These are phyloP conservation scores for Rousettus leschenaultii DNA, from an alignment of 2,113 vertebrate species.

Conservation along the genomic window DNA sequence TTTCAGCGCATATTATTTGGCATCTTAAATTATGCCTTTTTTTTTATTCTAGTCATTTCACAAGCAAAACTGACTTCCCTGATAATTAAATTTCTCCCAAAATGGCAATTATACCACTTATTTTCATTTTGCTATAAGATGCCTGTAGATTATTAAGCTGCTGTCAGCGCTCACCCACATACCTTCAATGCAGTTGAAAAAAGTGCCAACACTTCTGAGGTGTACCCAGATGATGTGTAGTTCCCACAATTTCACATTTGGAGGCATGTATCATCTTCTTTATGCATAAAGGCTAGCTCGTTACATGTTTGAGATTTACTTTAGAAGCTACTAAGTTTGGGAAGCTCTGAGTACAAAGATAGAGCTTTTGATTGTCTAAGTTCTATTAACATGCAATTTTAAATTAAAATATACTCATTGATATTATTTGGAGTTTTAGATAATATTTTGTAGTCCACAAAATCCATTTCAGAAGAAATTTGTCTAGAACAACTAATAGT, in stretches of 20 bases:
- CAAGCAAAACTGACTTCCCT: slow-evolving; percentile 56
- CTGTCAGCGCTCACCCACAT: slow-evolving; percentile 37
- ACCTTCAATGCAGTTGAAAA: neutral
- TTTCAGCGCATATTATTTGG: slow-evolving; percentile 37
- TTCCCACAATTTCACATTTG: neutral
- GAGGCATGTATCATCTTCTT: neutral
- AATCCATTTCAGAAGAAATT: neutral
- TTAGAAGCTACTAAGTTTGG: neutral
- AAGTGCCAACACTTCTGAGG: neutral
- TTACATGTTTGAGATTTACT: neutral
- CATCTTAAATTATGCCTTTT: slow-evolving; percentile 14
- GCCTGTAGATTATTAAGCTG: slow-evolving; percentile 22
- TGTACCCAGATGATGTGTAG: neutral
- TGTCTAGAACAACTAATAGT: neutral
- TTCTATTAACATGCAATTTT: slow-evolving; percentile 6
- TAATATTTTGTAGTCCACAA: neutral
- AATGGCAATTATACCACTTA: slow-evolving; percentile 5
- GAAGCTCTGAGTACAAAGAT: neutral
- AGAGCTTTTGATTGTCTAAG: neutral
- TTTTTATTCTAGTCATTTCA: slow-evolving; percentile 49
- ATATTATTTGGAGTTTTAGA: neutral
- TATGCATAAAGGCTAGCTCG: neutral
- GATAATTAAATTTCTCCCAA: slow-evolving; percentile 56
- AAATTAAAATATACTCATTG: neutral
- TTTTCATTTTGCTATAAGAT: neutral